phyloP scores from a whole-genome alignment of 2,797 vertebrate genomes.

The Podarcis lilfordi region DNA sequence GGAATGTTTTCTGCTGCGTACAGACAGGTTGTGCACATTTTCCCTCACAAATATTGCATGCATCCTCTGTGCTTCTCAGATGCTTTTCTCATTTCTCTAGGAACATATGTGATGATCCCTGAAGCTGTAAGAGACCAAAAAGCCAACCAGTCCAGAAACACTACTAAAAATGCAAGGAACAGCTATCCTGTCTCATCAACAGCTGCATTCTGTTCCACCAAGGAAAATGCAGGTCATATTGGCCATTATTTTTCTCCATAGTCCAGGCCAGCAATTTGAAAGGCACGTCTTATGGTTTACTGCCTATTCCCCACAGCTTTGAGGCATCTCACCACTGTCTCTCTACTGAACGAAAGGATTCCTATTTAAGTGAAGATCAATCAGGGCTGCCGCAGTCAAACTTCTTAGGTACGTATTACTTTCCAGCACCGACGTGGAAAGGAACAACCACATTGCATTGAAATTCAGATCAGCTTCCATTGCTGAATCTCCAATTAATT shows the following conservation, averaged over 20 bases:
- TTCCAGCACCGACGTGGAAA: slow-evolving; percentile 12
- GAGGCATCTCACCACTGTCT: neutral
- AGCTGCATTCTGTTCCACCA: neutral
- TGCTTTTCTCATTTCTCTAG: neutral
- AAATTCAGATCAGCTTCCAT: slow-evolving; percentile 23
- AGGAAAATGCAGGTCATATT: slow-evolving; percentile 4
- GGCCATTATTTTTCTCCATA: slow-evolving; percentile 19
- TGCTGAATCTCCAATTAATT: slow-evolving; percentile 39
- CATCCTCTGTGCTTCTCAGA: neutral
- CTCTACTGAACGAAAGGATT: neutral
- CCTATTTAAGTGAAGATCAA: neutral
- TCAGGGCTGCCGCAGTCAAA: neutral
- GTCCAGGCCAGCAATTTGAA: slow-evolving; percentile 9
- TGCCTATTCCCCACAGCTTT: neutral
- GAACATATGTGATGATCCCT: neutral
- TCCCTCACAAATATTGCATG: neutral
- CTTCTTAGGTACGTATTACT: neutral
- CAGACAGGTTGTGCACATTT: neutral
- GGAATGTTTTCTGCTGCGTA: neutral
- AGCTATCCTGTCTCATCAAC: neutral
- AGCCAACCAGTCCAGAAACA: neutral
- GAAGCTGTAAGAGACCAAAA: neutral
- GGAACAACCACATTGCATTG: slow-evolving; percentile 5
- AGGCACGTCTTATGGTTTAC: neutral
- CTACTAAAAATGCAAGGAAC: neutral